Percentiles rank a stretch among this genome's conserved stretches.
Evolutionary conservation across 2,113 vertebrate genomes (phyloP).

Genomic region (Halcyon senegalensis): DNA sequence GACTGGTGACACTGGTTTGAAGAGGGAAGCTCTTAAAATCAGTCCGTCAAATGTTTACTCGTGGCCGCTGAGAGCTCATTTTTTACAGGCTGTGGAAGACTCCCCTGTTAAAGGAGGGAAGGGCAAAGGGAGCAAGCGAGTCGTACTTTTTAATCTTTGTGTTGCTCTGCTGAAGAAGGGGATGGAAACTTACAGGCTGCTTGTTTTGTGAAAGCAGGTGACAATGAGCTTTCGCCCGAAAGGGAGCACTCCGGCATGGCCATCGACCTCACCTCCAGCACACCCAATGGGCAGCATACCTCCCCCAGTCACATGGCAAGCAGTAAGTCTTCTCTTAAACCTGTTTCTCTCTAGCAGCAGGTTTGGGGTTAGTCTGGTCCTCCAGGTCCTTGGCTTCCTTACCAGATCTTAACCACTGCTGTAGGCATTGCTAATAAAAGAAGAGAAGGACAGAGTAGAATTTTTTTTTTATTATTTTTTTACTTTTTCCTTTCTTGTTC

Average conservation of each 20-base stretch:
- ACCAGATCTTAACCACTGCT: not conserved
- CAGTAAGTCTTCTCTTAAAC: constrained; percentile 83
- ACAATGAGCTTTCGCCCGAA: constrained; percentile 93
- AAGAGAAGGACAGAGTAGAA: constrained; percentile 39
- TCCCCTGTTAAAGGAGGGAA: not conserved
- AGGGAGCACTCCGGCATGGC: constrained; percentile 91
- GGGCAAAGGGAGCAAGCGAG: not conserved
- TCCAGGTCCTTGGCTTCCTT: constrained; percentile 26
- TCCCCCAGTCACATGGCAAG: constrained; percentile 89
- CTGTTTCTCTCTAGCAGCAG: constrained; percentile 26
- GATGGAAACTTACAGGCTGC: constrained; percentile 32
- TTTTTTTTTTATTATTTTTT: not conserved
- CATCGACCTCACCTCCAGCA: constrained; percentile 90
- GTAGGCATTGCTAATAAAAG: constrained; percentile 41
- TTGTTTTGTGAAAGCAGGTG: constrained; percentile 86
- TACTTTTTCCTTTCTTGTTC: not conserved
- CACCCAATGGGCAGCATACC: constrained; percentile 90
- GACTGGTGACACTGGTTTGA: not conserved
- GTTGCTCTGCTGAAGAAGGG: not conserved
- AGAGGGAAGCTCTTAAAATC: not conserved
- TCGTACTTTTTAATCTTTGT: not conserved
- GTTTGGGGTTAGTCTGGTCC: constrained; percentile 52
- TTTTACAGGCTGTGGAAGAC: not conserved
- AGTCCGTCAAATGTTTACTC: not conserved
- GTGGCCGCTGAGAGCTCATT: not conserved